Percentiles rank a stretch among this genome's conserved stretches.
Evolutionary conservation across 2,113 vertebrate genomes (phyloP).

Genomic region (Struthidea cinerea): DNA sequence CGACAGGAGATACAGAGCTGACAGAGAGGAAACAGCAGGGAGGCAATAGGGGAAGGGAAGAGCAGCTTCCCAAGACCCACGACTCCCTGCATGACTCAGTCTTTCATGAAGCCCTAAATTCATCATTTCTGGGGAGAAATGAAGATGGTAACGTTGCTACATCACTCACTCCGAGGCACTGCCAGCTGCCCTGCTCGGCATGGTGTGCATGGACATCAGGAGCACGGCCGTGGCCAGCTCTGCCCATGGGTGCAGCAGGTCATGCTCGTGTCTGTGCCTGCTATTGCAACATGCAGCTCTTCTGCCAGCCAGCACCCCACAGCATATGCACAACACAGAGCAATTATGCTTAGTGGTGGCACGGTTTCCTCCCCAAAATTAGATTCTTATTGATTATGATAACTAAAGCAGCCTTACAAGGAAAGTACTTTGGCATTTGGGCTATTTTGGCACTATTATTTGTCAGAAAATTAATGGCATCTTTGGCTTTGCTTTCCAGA

Average conservation of each 20-base stretch:
- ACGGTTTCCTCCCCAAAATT: neutral
- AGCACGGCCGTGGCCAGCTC: accelerated
- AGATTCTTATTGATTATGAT: neutral
- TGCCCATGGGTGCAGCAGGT: accelerated
- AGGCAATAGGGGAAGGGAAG: neutral
- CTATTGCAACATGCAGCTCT: neutral
- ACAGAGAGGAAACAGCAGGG: neutral
- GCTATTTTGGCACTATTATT: neutral
- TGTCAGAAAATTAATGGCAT: neutral
- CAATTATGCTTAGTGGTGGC: neutral
- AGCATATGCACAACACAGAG: accelerated
- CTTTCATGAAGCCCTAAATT: neutral
- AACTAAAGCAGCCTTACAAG: neutral
- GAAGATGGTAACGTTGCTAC: accelerated
- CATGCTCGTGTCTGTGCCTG: accelerated
- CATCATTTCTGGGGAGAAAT: neutral
- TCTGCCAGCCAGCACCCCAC: neutral
- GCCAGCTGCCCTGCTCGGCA: neutral
- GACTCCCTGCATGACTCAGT: neutral
- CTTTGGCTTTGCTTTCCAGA: neutral
- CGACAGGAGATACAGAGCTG: accelerated
- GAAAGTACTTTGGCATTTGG: neutral
- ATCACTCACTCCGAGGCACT: too few relatives aligned
- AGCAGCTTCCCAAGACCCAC: neutral
- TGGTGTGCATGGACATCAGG: accelerated